Evolutionary conservation across 2,113 vertebrate genomes (phyloP).

Genomic region (Bettongia penicillata): DNA sequence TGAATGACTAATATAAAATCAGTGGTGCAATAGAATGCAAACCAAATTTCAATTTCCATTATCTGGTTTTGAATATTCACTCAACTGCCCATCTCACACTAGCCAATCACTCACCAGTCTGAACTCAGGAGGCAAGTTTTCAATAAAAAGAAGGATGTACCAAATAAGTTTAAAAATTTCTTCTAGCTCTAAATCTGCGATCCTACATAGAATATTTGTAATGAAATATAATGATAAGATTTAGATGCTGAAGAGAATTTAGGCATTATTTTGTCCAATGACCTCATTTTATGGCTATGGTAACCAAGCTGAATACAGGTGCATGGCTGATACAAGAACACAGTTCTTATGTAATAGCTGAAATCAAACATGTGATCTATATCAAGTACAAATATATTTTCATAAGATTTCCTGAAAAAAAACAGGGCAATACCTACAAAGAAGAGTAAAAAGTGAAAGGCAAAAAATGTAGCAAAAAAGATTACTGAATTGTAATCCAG

Average conservation of each 20-base stretch:
- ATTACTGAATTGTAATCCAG: too few relatives aligned
- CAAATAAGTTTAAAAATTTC: too few relatives aligned
- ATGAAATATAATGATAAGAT: neutral
- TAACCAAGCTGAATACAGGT: neutral
- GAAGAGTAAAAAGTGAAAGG: too few relatives aligned
- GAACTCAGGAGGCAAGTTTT: neutral
- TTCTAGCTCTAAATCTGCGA: neutral
- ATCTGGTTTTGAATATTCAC: neutral
- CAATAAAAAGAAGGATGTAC: neutral
- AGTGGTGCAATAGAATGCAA: neutral
- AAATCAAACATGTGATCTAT: neutral
- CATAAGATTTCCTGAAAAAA: too few relatives aligned
- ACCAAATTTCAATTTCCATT: accelerated
- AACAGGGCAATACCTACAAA: too few relatives aligned
- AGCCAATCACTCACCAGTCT: neutral
- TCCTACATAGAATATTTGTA: neutral
- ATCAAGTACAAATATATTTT: neutral
- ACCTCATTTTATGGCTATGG: neutral
- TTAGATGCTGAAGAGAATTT: neutral
- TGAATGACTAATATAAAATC: neutral
- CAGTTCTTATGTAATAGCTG: neutral
- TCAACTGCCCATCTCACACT: neutral
- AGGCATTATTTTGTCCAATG: neutral
- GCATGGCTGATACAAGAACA: neutral
- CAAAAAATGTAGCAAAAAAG: too few relatives aligned